phyloP scores from a whole-genome alignment of 2,797 vertebrate genomes.

The Falco concolor region DNA sequence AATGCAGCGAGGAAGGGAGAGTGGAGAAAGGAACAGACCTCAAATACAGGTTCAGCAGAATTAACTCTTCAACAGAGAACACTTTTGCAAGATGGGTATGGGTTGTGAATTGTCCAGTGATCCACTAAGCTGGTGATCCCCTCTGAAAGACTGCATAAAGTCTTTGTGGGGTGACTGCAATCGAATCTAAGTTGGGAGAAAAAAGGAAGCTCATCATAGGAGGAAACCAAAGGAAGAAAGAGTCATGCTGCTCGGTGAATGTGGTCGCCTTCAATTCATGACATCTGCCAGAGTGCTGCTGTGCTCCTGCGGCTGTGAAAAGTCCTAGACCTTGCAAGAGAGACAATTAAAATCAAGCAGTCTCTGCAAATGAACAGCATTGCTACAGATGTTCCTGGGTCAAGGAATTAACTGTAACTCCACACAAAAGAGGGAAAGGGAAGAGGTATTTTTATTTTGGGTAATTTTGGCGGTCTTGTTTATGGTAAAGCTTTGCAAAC shows the following conservation, averaged over 20 bases:
- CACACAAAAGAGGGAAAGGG: background rate
- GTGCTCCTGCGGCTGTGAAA: rapidly evolving
- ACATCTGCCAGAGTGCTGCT: background rate
- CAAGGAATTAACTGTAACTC: background rate
- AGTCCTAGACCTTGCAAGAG: background rate
- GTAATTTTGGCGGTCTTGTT: background rate
- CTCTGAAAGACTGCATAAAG: background rate
- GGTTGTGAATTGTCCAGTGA: background rate
- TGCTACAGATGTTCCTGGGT: background rate
- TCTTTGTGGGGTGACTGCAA: background rate
- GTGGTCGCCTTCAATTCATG: background rate
- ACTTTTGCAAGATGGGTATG: background rate
- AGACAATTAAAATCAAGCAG: too few species aligned
- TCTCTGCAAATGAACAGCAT: background rate
- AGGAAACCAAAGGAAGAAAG: background rate
- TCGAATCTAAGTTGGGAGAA: background rate
- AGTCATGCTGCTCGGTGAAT: background rate
- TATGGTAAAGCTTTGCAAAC: background rate
- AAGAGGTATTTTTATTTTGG: background rate
- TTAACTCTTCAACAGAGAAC: background rate
- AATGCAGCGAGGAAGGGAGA: background rate
- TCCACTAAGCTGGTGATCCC: background rate
- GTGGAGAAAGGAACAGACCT: background rate
- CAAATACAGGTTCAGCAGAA: background rate
- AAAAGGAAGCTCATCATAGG: background rate